Evolutionary conservation across 2,113 vertebrate species (phyloP), one percentile per base, ranked within the genome.

Genomic region (Pao palembangensis): DNA sequence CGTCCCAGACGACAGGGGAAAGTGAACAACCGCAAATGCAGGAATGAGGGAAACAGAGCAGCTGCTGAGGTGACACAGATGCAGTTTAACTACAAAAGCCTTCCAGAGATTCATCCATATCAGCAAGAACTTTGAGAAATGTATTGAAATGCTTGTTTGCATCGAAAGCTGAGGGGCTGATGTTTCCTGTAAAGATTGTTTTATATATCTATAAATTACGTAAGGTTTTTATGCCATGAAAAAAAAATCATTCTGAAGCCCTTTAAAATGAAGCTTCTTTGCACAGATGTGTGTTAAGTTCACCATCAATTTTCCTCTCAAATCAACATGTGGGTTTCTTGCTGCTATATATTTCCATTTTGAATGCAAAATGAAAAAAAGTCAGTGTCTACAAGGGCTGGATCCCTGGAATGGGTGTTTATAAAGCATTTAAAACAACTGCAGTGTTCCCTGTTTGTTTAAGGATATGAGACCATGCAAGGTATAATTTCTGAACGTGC

Each of bases 351-450:
- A 28, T 64, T 34, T 6, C 55, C 61, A 0, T 20, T 61, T 10
- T 63, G 2, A 23, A 67, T 48, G 58, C 68, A 41, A 80, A 31
- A 82, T 28, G 25, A 28, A 28, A 28, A 23, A 4, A 28, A 28
- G 25, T 28, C 25, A 28, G 3, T 28, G n/a, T n/a, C n/a, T n/a
- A n/a, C n/a, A 80, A 51, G 87, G 87, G 88, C 87, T 87, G 86
- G 88, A 77, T 83, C 81, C 86, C 83, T 71, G 25, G 14, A 64
- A 71, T 0, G 60, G 58, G n/a, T 68, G 3, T 73, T 63, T 54
- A 61, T 63, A 71, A 82, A 56, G 62, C 56, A 80, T 68, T 23
- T 23, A 23, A 5, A 55, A 20, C 69, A 15, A 60, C 61, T 76
- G 58, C 47, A 71, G 55, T 67, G 63, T 58, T 78, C 21, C 21